Conservation (phyloP, 2,888 invertebrate species). For the Drosophila gaucha region DNA sequence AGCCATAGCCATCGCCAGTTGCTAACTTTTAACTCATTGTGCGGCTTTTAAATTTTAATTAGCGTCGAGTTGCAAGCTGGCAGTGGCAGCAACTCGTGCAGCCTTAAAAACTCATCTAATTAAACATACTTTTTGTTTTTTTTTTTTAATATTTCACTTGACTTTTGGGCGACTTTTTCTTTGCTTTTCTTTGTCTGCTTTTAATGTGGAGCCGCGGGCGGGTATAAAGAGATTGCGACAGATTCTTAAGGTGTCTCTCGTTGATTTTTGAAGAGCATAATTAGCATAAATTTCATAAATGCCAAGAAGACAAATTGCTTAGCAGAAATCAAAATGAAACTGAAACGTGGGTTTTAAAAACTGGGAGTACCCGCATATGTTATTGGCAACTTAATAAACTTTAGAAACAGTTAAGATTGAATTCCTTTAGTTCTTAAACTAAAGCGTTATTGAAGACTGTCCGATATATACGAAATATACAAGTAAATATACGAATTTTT, state of each 20-base stretch:
- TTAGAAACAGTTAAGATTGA: no score
- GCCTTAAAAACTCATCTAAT: constrained; percentile 64
- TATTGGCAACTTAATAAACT: no score
- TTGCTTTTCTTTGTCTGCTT: constrained; percentile 22
- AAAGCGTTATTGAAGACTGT: no score
- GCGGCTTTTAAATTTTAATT: constrained; percentile 80
- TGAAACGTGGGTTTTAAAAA: no score
- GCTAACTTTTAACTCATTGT: constrained; percentile 79
- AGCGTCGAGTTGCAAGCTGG: constrained; percentile 64
- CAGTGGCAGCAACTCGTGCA: constrained; percentile 39
- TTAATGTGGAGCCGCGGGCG: neutral
- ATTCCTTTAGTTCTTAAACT: no score
- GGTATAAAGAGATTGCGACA: neutral
- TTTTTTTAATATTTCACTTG: constrained; percentile 16
- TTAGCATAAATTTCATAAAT: constrained; percentile 7
- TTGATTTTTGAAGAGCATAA: neutral
- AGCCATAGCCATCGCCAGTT: constrained; percentile 47
- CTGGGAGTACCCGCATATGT: neutral
- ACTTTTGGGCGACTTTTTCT: constrained; percentile 33
- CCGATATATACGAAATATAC: neutral
- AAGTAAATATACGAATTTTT: neutral
- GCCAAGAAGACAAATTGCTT: neutral
- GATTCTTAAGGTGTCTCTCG: neutral
- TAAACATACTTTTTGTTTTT: constrained; percentile 50
- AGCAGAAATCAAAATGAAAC: neutral